Evolutionary conservation across 2,888 invertebrate species (phyloP).

Genomic region (Drosophila koepferae): DNA sequence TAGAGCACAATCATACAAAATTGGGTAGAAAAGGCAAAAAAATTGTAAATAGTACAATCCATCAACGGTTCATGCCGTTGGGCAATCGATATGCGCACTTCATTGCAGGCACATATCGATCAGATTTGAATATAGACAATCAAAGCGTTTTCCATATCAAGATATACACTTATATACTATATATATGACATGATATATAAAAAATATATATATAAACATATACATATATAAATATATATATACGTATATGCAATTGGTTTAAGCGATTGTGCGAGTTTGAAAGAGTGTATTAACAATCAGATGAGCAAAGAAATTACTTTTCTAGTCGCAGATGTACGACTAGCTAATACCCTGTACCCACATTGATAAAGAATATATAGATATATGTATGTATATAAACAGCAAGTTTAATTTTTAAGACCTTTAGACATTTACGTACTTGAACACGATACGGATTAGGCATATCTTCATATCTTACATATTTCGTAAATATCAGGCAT

Average conservation of each 20-base stretch:
- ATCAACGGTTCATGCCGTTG: constrained; percentile 30
- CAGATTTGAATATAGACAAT: constrained; percentile 33
- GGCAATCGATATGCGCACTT: constrained; percentile 18
- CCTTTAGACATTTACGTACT: background rate
- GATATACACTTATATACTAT: constrained; percentile 27
- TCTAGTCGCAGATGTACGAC: constrained; percentile 9
- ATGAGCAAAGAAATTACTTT: background rate
- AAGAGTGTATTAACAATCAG: constrained; percentile 15
- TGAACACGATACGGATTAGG: background rate
- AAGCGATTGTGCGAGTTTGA: constrained; percentile 9
- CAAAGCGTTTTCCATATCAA: constrained; percentile 38
- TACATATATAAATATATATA: constrained; percentile 20
- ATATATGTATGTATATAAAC: background rate
- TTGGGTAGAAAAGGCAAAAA: constrained; percentile 8
- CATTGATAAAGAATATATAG: background rate
- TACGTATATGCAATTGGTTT: constrained; percentile 6
- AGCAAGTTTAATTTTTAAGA: background rate
- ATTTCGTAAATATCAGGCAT: background rate
- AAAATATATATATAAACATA: constrained; percentile 3
- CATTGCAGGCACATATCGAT: constrained; percentile 6
- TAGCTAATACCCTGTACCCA: constrained; percentile 17
- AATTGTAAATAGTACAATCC: constrained; percentile 10
- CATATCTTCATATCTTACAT: background rate
- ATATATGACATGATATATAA: constrained; percentile 16
- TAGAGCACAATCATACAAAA: constrained; percentile 48